A percentile compares a stretch with the other conserved stretches of the same genome.
Conservation (phyloP, 1,140 invertebrate genomes). For the Brachionus koreanus region DNA sequence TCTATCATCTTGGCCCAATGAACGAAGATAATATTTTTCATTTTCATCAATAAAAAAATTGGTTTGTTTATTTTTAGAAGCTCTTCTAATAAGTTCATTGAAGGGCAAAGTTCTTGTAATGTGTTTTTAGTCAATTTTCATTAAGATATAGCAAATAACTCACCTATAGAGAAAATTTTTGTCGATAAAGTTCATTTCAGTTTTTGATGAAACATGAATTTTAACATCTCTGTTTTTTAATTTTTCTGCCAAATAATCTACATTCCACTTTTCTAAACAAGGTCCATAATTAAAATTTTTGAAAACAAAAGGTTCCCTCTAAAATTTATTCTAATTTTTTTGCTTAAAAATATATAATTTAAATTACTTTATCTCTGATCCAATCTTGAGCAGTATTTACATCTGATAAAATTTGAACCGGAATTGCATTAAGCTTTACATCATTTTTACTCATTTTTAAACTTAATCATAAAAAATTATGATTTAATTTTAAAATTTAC, state of each 20-base stretch:
- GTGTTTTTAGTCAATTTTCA: not conserved
- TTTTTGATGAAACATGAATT: slow-evolving; percentile 60
- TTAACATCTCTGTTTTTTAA: slow-evolving; percentile 58
- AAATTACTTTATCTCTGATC: not conserved
- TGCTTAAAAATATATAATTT: not conserved
- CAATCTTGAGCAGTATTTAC: not conserved
- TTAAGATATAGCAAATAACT: slow-evolving; percentile 33
- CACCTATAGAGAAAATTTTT: slow-evolving; percentile 64
- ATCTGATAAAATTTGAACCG: not conserved
- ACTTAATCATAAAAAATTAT: not conserved
- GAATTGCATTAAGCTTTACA: not conserved
- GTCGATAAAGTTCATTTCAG: slow-evolving; percentile 62
- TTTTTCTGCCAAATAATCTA: slow-evolving; percentile 59
- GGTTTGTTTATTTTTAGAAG: slow-evolving; percentile 51
- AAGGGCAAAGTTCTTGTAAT: slow-evolving; percentile 59
- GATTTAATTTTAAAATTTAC: not conserved
- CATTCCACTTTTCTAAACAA: slow-evolving; percentile 61
- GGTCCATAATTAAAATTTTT: slow-evolving; percentile 61
- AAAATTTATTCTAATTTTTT: not conserved
- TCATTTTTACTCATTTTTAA: not conserved
- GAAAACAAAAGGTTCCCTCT: slow-evolving; percentile 59
- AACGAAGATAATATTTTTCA: slow-evolving; percentile 63
- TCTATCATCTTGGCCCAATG: slow-evolving; percentile 62
- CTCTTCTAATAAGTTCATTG: slow-evolving; percentile 58
- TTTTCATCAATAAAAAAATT: slow-evolving; percentile 57